Percentiles rank a stretch among this genome's conserved stretches.
Evolutionary conservation across 2,888 invertebrate genomes (phyloP).

Genomic region (Halocaridina rubra): DNA sequence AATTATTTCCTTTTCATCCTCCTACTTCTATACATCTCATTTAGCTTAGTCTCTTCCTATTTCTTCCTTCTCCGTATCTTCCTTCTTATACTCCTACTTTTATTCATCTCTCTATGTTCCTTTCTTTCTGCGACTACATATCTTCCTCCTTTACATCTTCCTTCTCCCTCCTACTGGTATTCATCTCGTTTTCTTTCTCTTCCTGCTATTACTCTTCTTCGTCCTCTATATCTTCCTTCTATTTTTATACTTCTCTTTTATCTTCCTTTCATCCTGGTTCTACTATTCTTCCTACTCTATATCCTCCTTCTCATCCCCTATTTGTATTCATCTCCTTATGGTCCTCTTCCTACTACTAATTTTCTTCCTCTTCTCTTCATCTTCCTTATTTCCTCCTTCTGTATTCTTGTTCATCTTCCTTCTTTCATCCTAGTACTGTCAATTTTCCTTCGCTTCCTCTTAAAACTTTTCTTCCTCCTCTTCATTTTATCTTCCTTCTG

Average conservation of each 20-base stretch:
- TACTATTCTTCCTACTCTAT: background rate
- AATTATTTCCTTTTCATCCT: background rate
- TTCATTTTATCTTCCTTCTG: background rate
- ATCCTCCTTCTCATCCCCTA: background rate
- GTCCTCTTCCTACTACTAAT: background rate
- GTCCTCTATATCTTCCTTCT: background rate
- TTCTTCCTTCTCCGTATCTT: background rate
- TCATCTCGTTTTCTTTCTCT: background rate
- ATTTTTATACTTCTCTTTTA: background rate
- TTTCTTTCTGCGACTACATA: background rate
- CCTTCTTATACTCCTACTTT: background rate
- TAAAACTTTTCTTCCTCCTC: background rate
- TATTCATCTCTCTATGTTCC: background rate
- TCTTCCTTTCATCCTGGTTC: background rate
- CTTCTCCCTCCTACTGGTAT: background rate
- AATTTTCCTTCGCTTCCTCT: background rate
- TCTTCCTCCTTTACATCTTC: background rate
- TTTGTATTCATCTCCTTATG: background rate
- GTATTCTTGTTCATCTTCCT: background rate
- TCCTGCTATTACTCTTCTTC: background rate
- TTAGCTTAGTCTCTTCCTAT: background rate
- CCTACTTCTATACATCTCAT: background rate
- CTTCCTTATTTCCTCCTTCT: background rate
- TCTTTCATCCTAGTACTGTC: background rate
- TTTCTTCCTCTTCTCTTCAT: background rate